A percentile compares a stretch with the other conserved stretches of the same genome.
Evolutionary conservation across 2,888 invertebrate genomes (phyloP).

Genomic region (Microctonus hyperodae): DNA sequence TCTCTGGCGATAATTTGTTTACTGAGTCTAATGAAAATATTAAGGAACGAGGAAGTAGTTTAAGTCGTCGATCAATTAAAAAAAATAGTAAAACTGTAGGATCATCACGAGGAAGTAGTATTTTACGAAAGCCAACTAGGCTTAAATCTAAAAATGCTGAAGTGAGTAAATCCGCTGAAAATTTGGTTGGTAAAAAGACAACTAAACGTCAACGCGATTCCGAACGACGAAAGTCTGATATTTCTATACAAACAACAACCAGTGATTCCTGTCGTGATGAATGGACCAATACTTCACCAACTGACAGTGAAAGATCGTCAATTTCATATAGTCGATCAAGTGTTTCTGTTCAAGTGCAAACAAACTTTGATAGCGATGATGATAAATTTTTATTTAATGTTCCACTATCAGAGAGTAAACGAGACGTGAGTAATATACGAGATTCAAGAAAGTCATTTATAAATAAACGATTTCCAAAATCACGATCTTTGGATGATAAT

Average conservation of each 20-base stretch:
- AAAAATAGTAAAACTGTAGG: constrained; percentile 31
- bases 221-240: constrained; percentile 55
- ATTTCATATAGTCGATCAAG: constrained; percentile 43
- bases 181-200: constrained; percentile 39
- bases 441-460: constrained; percentile 36
- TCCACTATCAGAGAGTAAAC: constrained; percentile 44
- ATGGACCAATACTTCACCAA: constrained; percentile 57
- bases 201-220: constrained; percentile 53
- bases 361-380: constrained; percentile 49
- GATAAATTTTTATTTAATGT: constrained; percentile 36
- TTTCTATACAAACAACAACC: constrained; percentile 50
- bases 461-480: constrained; percentile 37
- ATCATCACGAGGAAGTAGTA: constrained; percentile 39
- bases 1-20: background rate
- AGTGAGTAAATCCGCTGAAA: constrained; percentile 56
- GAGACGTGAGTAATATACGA: constrained; percentile 39
- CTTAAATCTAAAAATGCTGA: constrained; percentile 52
- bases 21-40: background rate
- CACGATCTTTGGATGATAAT: constrained; percentile 48
- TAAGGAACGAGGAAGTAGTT: background rate
- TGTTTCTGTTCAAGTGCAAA: constrained; percentile 58
- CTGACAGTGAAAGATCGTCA: constrained; percentile 44
- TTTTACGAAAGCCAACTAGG: constrained; percentile 50
- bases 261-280: constrained; percentile 48
- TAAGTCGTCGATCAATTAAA: constrained; percentile 5